These are phyloP conservation scores for Morone saxatilis DNA, from an alignment of 2,113 vertebrate genomes.

Conservation along the genomic window DNA sequence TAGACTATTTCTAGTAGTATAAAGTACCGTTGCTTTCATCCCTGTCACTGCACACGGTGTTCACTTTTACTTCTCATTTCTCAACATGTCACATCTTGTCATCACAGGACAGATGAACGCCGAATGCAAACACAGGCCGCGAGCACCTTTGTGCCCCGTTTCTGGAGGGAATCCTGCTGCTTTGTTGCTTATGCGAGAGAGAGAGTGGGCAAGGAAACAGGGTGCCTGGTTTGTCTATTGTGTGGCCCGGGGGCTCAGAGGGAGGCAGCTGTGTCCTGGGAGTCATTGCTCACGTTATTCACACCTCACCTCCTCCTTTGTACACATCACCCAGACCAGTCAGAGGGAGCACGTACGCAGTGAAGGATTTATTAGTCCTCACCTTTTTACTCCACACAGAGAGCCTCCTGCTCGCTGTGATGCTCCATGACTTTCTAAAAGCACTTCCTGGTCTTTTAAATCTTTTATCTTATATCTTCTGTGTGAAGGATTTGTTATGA, in stretches of 20 bases:
- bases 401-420: constrained; percentile 30
- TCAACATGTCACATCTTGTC: not conserved
- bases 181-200: constrained; percentile 40
- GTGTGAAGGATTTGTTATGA: no score
- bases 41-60: not conserved
- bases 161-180: constrained; percentile 34
- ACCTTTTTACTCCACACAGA: constrained; percentile 1
- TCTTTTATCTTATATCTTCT: no score
- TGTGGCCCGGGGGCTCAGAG: constrained; percentile 34
- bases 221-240: constrained; percentile 49
- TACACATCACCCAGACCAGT: constrained; percentile 49
- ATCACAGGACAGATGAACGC: constrained; percentile 5
- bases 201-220: constrained; percentile 21
- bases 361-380: constrained; percentile 53
- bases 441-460: constrained; percentile 38
- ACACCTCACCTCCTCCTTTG: constrained; percentile 76
- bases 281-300: constrained; percentile 58
- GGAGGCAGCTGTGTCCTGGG: constrained; percentile 72
- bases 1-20: not conserved
- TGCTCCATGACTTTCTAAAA: constrained; percentile 36
- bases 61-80: not conserved
- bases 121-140: constrained; percentile 6
- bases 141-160: constrained; percentile 21
- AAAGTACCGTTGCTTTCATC: not conserved
- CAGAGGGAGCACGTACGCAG: constrained; percentile 47